Conservation (phyloP, 92 coral and sea anemone genomes). For the Epizoanthus ramosus region DNA sequence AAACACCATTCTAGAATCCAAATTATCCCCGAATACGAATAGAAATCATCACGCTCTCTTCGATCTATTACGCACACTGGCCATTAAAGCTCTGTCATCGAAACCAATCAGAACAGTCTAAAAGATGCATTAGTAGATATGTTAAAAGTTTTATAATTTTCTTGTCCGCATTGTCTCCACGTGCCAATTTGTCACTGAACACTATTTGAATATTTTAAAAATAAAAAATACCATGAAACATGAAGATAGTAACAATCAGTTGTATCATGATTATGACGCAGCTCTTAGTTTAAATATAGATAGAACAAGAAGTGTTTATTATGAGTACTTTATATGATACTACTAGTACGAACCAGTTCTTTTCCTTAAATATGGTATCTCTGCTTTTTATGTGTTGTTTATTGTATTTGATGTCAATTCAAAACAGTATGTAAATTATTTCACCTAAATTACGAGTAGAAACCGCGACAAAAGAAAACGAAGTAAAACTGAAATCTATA, state of each 20-base stretch:
- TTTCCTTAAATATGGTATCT: background rate
- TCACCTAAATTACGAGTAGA: slow-evolving; percentile 7
- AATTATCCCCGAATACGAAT: slow-evolving; percentile 1
- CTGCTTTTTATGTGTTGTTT: slow-evolving; percentile 1
- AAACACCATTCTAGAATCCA: background rate
- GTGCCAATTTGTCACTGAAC: slow-evolving; percentile 29
- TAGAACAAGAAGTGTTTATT: too few species aligned
- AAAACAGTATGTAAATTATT: slow-evolving; percentile 30
- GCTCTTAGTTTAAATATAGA: too few species aligned
- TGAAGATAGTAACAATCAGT: background rate
- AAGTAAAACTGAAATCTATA: slow-evolving; percentile 22
- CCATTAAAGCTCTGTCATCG: background rate
- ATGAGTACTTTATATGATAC: too few species aligned
- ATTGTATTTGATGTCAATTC: background rate
- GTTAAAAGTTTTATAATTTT: slow-evolving; percentile 22
- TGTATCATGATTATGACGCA: too few species aligned
- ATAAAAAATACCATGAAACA: slow-evolving; percentile 15
- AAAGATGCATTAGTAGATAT: background rate
- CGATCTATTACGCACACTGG: background rate
- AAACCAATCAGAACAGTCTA: too few species aligned
- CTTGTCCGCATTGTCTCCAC: slow-evolving; percentile 26
- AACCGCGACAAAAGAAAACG: slow-evolving; percentile 24
- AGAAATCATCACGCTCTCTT: background rate
- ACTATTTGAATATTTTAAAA: slow-evolving; percentile 19
- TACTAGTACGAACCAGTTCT: too few species aligned